phyloP scores from a whole-genome alignment of 2,888 invertebrate genomes.

The Pyrochroa serraticornis region DNA sequence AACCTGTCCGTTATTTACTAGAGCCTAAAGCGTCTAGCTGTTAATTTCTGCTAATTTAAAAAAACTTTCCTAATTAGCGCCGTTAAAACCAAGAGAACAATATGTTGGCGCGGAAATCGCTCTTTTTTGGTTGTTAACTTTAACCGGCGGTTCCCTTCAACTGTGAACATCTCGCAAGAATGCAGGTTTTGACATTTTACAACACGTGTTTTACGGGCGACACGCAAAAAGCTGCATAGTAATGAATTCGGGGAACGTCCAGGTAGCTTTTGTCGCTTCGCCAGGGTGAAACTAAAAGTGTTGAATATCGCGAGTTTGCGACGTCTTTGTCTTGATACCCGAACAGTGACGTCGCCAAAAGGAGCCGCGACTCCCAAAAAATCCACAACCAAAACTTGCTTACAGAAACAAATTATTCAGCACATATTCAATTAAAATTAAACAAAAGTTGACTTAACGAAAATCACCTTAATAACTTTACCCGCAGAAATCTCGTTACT shows the following conservation, averaged over 20 bases:
- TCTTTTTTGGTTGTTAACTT: slow-evolving; percentile 6
- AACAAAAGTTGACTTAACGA: no score
- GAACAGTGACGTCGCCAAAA: no score
- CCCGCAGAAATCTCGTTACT: no score
- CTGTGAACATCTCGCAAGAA: slow-evolving; percentile 28
- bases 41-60: slow-evolving; percentile 5
- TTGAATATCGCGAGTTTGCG: slow-evolving; percentile 21
- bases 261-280: slow-evolving; percentile 28
- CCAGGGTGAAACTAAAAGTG: slow-evolving; percentile 28
- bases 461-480: no score
- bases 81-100: slow-evolving; percentile 3
- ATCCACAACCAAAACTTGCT: neutral
- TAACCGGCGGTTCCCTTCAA: slow-evolving; percentile 22
- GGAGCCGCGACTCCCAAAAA: neutral
- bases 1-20: slow-evolving; percentile 8
- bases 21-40: no score
- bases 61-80: no score
- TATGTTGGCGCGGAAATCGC: slow-evolving; percentile 25
- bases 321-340: neutral
- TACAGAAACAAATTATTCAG: slow-evolving; percentile 1
- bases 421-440: no score
- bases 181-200: slow-evolving; percentile 30
- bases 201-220: slow-evolving; percentile 32
- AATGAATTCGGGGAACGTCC: slow-evolving; percentile 31
- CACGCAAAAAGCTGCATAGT: slow-evolving; percentile 30